A percentile compares a stretch with the other conserved stretches of the same genome.
Conservation (phyloP, 2,113 vertebrate species). For the Syngnathus floridae region DNA sequence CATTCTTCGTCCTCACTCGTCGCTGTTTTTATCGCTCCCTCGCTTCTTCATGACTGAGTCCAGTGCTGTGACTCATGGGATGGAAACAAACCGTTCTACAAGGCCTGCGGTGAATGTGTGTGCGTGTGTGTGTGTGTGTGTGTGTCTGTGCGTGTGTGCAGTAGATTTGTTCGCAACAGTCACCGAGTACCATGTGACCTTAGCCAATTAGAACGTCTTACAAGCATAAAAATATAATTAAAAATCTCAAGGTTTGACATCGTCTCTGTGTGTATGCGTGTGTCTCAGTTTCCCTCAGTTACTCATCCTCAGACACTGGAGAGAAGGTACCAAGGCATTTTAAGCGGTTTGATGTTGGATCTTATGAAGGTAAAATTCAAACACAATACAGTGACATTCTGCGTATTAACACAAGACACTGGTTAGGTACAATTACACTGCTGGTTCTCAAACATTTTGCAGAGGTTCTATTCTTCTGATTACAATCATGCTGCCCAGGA, state of each 20-base stretch:
- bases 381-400: background rate
- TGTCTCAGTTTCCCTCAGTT: conserved; percentile 89
- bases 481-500: too few relatives aligned
- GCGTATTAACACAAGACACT: background rate
- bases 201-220: conserved; percentile 19
- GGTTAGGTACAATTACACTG: background rate
- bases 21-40: conserved; percentile 5
- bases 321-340: conserved; percentile 90
- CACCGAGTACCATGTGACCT: conserved; percentile 29
- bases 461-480: background rate
- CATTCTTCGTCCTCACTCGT: background rate
- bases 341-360: conserved; percentile 91
- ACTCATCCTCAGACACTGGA: conserved; percentile 97
- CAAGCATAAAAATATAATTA: background rate
- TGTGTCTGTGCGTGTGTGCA: conserved; percentile 6
- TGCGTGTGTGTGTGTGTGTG: too few relatives aligned
- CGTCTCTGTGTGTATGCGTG: conserved; percentile 12
- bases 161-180: conserved; percentile 25
- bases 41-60: conserved; percentile 65
- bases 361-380: conserved; percentile 88
- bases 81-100: conserved; percentile 55
- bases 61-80: conserved; percentile 64
- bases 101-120: conserved; percentile 27
- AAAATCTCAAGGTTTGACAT: background rate
- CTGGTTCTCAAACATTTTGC: background rate